These are phyloP conservation scores for Amniataba percoides DNA, from an alignment of 2,797 vertebrate genomes.

Conservation along the genomic window DNA sequence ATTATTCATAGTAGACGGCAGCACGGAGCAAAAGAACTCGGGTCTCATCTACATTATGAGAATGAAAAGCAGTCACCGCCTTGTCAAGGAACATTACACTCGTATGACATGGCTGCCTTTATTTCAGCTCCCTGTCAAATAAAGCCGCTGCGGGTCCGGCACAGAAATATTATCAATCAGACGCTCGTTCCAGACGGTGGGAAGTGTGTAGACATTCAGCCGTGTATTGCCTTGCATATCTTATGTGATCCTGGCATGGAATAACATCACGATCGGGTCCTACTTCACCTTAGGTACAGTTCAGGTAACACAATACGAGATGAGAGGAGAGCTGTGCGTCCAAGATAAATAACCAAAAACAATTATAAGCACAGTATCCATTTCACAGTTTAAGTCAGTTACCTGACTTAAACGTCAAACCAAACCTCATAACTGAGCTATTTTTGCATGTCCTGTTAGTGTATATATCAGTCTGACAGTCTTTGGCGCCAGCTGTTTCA, in stretches of 20 bases:
- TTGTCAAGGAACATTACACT: slow-evolving; percentile 75
- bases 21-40: slow-evolving; percentile 54
- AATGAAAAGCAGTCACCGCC: slow-evolving; percentile 66
- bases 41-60: slow-evolving; percentile 65
- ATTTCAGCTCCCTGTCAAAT: slow-evolving; percentile 70
- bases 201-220: slow-evolving; percentile 44
- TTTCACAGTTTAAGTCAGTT: slow-evolving; percentile 14
- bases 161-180: slow-evolving; percentile 64
- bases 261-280: slow-evolving; percentile 36
- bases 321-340: slow-evolving; percentile 15
- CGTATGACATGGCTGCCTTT: slow-evolving; percentile 56
- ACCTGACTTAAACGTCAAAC: slow-evolving; percentile 40
- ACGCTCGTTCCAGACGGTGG: slow-evolving; percentile 37
- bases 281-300: slow-evolving; percentile 24
- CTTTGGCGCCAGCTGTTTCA: slow-evolving; percentile 21
- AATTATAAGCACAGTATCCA: slow-evolving; percentile 38
- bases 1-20: slow-evolving; percentile 73
- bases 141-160: slow-evolving; percentile 51
- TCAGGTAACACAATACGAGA: slow-evolving; percentile 39
- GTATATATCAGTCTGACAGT: slow-evolving; percentile 9
- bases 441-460: slow-evolving; percentile 11
- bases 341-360: slow-evolving; percentile 55
- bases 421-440: slow-evolving; percentile 4
- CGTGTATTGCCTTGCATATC: slow-evolving; percentile 37
- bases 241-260: slow-evolving; percentile 35